These are phyloP conservation scores for Agrilus biguttatus DNA, from an alignment of 2,888 invertebrate genomes.

Conservation along the genomic window DNA sequence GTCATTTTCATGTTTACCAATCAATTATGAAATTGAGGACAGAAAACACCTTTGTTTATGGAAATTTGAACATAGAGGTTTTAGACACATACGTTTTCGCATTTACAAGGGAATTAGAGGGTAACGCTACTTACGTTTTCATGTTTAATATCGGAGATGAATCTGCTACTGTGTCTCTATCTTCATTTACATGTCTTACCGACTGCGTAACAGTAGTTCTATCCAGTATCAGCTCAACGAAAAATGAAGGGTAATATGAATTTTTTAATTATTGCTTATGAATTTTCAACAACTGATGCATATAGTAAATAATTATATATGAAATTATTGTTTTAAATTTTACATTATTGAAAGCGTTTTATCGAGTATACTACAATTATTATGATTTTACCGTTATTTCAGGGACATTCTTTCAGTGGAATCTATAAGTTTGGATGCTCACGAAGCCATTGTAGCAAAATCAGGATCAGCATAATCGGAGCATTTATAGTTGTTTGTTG, in stretches of 20 bases:
- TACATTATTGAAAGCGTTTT: too few species aligned
- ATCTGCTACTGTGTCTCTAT: constrained; percentile 28
- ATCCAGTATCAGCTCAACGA: background rate
- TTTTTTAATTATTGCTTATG: too few species aligned
- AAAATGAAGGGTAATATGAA: background rate
- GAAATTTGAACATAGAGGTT: constrained; percentile 40
- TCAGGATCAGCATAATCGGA: too few species aligned
- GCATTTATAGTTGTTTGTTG: too few species aligned
- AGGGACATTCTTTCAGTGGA: background rate
- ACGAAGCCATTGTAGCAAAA: constrained; percentile 5
- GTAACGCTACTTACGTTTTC: constrained; percentile 9
- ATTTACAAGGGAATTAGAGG: constrained; percentile 12
- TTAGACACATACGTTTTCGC: constrained; percentile 9
- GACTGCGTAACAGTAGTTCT: background rate
- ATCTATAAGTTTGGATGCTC: background rate
- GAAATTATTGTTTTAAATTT: too few species aligned
- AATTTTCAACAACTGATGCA: too few species aligned
- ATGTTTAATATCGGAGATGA: constrained; percentile 30
- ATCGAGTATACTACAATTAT: too few species aligned
- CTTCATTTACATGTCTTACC: too few species aligned
- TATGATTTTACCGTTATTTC: too few species aligned
- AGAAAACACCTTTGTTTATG: constrained; percentile 35
- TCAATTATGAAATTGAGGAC: constrained; percentile 38
- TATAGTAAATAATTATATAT: too few species aligned
- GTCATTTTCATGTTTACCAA: constrained; percentile 50